Evolutionary conservation across 1,140 invertebrate genomes (phyloP), one percentile per base, ranked within the genome.

Genomic region (Leptinotarsa defecta): DNA sequence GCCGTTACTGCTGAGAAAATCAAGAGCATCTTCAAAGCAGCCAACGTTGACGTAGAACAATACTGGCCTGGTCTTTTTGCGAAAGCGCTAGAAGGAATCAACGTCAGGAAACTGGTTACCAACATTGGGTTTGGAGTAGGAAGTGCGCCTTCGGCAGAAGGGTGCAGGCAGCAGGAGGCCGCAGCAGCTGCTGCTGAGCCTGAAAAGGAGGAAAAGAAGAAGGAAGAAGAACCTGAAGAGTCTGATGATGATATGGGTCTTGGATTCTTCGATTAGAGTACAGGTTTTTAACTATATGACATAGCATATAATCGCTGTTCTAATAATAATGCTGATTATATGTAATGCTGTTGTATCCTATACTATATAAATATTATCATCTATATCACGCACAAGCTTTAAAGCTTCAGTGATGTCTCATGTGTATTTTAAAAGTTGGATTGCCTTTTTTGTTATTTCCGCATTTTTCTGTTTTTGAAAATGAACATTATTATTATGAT

Each of bases 1-100:
- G 94, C 97, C 79, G 94, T 99, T 81, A 99, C 97, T 70, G 96
- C 94, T 81, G 98, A 99, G 83, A 99, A 99, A 88, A 97, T 99
- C 84, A 92, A 92, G 75, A 98, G 98, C 74, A 96, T 99, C 85
- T 87, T 99, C 81, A 99, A 99, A 86, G 97, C 98, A 34, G 98
- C 98, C 68, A 92, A 91, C 84, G 97, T 99, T 74, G 94, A 96
- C 67, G 94, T 99, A 27, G 98, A 99, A 86, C 97, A 98, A 22
- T 99, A 98, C 88, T 99, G 98, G 98, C 97, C 98, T 73, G 95
- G 95, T 85, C 89, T 99, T 43, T 99, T 99, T 87, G 96, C 97
- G 76, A 99, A 99, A 87, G 96, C 97, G 63, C 88, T 99, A 71
- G 96, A 99, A 88, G 95, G 95, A 74, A 87, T 99, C 73, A 97